Evolutionary conservation across 2,797 vertebrate genomes (phyloP).

Genomic region (Brachymystax lenok): DNA sequence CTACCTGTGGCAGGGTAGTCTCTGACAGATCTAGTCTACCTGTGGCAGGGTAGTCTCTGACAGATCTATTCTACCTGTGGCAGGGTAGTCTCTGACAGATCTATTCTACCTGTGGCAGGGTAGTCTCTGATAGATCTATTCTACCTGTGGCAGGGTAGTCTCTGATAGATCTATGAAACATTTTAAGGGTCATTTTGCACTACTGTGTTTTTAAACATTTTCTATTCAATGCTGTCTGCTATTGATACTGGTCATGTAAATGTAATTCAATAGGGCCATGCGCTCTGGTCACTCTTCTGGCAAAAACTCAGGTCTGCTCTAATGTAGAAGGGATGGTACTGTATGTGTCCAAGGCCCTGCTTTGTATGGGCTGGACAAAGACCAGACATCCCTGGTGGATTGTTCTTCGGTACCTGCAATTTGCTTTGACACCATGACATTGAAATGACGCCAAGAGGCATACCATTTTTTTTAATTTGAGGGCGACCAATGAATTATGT

Average conservation of each 20-base stretch:
- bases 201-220: conserved; percentile 5
- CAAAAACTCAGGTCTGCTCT: background rate
- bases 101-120: background rate
- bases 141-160: background rate
- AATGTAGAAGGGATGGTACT: background rate
- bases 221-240: background rate
- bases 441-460: conserved; percentile 20
- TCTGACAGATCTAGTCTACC: too few relatives aligned
- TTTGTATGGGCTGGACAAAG: conserved; percentile 15
- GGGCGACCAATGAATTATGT: too few relatives aligned
- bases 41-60: too few relatives aligned
- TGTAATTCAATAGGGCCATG: background rate
- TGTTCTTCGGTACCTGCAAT: background rate
- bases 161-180: background rate
- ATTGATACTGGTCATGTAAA: background rate
- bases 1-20: background rate
- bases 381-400: conserved; percentile 12
- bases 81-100: too few relatives aligned
- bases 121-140: background rate
- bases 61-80: too few relatives aligned
- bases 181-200: conserved; percentile 15
- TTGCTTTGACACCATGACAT: conserved; percentile 22
- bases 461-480: background rate
- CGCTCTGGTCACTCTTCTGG: background rate
- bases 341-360: background rate